phyloP scores from a whole-genome alignment of 2,113 vertebrate species.

The Megaleporinus macrocephalus region DNA sequence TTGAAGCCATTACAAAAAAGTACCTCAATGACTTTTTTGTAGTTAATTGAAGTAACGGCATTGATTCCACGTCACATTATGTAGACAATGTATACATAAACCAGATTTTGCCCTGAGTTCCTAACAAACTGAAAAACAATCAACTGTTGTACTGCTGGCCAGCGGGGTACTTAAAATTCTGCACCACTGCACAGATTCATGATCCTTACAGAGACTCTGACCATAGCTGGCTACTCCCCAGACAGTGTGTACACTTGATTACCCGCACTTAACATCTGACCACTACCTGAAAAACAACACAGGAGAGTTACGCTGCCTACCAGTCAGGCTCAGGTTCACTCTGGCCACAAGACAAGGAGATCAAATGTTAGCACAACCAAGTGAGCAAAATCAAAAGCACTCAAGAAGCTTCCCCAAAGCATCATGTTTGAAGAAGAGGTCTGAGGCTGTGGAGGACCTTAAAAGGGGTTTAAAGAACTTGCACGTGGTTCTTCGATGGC shows the following conservation, averaged over 20 bases:
- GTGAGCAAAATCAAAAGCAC: no score
- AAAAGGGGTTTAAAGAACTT: no score
- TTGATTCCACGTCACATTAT: conserved; percentile 41
- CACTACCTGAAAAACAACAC: background rate
- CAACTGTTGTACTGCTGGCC: background rate
- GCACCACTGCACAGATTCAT: background rate
- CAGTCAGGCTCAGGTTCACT: background rate
- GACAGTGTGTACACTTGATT: conserved; percentile 1
- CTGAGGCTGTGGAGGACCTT: no score
- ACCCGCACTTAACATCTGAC: background rate
- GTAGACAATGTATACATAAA: conserved; percentile 7
- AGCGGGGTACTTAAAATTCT: background rate
- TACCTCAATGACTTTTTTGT: conserved; percentile 30
- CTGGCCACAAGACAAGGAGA: background rate
- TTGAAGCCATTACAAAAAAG: conserved; percentile 21
- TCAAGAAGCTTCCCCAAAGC: no score
- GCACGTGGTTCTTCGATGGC: no score
- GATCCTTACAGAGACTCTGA: background rate
- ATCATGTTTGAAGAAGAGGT: no score
- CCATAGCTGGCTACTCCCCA: background rate
- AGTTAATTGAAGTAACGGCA: conserved; percentile 28
- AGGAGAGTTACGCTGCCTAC: background rate
- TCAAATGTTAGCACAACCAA: background rate
- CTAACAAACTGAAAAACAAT: background rate
- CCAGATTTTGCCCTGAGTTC: background rate